Base-by-base conservation (phyloP, 2,888 invertebrate species). In the Prosapia bicincta region DNA sequence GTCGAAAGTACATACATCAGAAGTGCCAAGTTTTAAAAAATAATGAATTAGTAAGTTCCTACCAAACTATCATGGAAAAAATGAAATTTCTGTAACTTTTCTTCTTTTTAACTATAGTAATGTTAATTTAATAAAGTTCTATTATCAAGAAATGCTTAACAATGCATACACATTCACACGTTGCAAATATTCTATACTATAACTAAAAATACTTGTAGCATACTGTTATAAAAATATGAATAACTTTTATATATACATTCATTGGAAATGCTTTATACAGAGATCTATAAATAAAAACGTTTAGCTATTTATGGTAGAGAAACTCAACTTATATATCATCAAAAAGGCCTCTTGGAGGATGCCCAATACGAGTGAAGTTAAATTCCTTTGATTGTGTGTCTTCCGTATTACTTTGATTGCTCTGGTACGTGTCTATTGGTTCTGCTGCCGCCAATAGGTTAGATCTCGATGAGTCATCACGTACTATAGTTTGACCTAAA, bases 341-440 rank as follows among this genome's bases (percentile, higher is more conserved):
- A 81, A 95, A 95, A 77, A 95, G 88, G 10, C 93, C 93, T 79
- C 91, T 87, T 0, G 93, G 94, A 0, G 93, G 92, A 77, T 89
- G 89, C 0, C 90, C 91, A 81, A 91, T 88, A 79, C 90, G 74
- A 7, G 78, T 71, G 23, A 69, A 66, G 26, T 66, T 73, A 66
- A 76, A 72, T 69, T 76, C 76, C 43, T 72, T 72, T 13, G 24
- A 25, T 28, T 66, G 66, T 15, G 68, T 26, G 1, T 76, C 76
- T 5, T 76, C 76, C 23, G 67, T 28, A 26, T 76, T 76, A 65
- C 78, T 78, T n/a, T n/a, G n/a, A 26, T 76, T 76, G 23, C 75
- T 79, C 71, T 79, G 80, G 66, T 80, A 80, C 25, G 78, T 78
- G 54, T 79, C 78, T 6, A 80, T 71, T 1, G 80, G 80, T 67